Conservation (phyloP, 2,113 vertebrate species). For the Stigmatopora nigra region DNA sequence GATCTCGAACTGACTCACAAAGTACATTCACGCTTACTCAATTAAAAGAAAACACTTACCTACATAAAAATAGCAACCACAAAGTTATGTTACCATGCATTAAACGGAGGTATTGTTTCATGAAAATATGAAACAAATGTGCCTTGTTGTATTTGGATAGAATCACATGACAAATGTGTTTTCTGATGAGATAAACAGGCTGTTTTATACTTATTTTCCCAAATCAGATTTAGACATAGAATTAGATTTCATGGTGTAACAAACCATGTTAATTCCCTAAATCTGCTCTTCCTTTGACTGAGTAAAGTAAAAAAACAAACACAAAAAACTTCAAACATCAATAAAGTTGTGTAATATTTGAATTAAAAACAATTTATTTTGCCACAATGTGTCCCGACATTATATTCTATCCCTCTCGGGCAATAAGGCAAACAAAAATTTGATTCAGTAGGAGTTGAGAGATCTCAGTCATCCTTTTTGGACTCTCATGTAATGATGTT, state of each 20-base stretch:
- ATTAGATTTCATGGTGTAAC: not conserved
- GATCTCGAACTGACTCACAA: conserved; percentile 28
- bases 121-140: conserved; percentile 8
- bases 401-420: too few species aligned
- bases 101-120: conserved; percentile 16
- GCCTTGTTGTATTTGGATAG: conserved; percentile 11
- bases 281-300: not conserved
- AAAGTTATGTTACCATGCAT: conserved; percentile 18
- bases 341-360: too few species aligned
- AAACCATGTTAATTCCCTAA: not conserved
- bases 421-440: too few species aligned
- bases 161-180: not conserved
- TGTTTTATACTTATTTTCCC: too few species aligned
- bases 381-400: too few species aligned
- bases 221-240: not conserved
- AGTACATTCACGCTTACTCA: conserved; percentile 20
- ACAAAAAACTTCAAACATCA: too few species aligned
- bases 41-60: conserved; percentile 17
- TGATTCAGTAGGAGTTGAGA: conserved; percentile 8
- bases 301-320: not conserved
- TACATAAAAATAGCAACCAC: conserved; percentile 7
- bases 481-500: conserved; percentile 57
- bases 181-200: not conserved
- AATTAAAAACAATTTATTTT: not conserved
- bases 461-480: conserved; percentile 24